Base-by-base conservation (phyloP, 2,888 invertebrate species). In the Crocallis elinguaria region DNA sequence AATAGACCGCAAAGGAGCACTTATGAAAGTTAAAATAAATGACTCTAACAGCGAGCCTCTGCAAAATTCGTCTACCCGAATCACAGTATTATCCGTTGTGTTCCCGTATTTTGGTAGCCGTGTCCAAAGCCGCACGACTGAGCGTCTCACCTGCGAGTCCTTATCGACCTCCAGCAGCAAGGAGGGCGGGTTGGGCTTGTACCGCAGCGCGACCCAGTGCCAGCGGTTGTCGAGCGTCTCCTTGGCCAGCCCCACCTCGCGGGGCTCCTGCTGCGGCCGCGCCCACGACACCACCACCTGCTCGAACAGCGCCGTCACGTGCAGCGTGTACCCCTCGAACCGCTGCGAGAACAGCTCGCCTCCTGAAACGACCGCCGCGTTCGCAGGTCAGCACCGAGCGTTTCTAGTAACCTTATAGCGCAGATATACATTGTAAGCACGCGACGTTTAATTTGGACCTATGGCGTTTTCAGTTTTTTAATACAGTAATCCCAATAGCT, bases 191-290 rank as follows among this genome's bases (percentile, higher is more conserved):
- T 78, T 82, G 60, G 86, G 84, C 58, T 82, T 73, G 81, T 94
- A 94, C 42, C 93, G 88, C 38, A 96, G 83, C 75, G 94, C 94
- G 44, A 95, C 94, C 74, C 93, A 94, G 84, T 97, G 96, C 97
- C 97, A 97, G 72, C 92, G 93, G 86, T 97, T 97, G 89, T 97
- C 95, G 52, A 96, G 91, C 62, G 96, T 93, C 73, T 94, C 93
- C 53, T 94, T 94, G 44, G 92, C 91, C 52, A 96, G 88, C 55
- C 92, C 93, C 37, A 94, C 94, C 77, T 95, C 95, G 57, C 92
- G 84, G 44, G 82, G 88, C 63, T 75, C 69, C 77, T 90, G 88
- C 66, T 88, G 90, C 36, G 93, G 92, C 56, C 92, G 85, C 71
- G 92, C 90, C 82, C 94, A 89, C 35, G 93, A 92, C 60, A 94